Percentiles rank a stretch among this genome's conserved stretches.
These are phyloP conservation scores for Nycticebus coucang DNA, from an alignment of 2,113 vertebrate genomes.

Conservation along the genomic window DNA sequence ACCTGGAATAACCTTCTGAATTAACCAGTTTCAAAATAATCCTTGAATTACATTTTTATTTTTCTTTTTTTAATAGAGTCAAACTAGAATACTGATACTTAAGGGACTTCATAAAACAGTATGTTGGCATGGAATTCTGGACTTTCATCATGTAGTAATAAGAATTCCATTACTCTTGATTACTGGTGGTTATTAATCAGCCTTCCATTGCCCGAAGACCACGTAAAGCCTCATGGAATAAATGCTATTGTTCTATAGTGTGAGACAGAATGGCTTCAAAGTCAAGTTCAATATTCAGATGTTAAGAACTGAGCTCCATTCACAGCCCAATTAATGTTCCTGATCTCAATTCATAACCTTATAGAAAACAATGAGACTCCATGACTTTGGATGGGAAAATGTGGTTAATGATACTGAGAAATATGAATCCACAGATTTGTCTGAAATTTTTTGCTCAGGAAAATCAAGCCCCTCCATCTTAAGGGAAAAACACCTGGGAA, in stretches of 20 bases:
- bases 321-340: not conserved
- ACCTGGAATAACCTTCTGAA: not conserved
- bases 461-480: rapidly evolving
- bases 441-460: not conserved
- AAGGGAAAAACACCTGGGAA: not conserved
- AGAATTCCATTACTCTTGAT: not conserved
- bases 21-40: not conserved
- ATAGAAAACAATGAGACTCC: not conserved
- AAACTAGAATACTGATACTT: not conserved
- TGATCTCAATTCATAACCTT: not conserved
- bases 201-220: not conserved
- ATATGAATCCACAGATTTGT: too few species aligned
- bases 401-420: not conserved
- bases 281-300: not conserved
- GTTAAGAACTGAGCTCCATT: not conserved
- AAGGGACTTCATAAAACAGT: not conserved
- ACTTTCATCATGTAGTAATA: not conserved
- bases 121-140: not conserved
- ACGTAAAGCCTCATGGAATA: not conserved
- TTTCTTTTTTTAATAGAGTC: not conserved
- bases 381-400: not conserved
- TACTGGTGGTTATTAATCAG: not conserved
- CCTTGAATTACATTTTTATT: too few species aligned
- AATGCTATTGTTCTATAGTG: not conserved
- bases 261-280: not conserved